These are phyloP conservation scores for Piaya cayana DNA, from an alignment of 2,113 vertebrate species.

Conservation along the genomic window DNA sequence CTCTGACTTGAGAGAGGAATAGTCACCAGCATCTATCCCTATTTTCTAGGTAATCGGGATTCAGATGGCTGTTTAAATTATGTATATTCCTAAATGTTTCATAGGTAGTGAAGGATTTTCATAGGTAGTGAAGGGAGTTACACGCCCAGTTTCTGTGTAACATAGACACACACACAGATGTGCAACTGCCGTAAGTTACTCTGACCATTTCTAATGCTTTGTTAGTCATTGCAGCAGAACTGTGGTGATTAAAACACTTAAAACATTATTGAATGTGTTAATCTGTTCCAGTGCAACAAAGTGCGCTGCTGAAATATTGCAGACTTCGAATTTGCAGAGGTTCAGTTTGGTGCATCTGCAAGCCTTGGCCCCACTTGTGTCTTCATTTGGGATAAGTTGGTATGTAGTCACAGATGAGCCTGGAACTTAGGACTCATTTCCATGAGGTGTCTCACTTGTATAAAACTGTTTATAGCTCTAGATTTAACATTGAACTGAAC, in stretches of 20 bases:
- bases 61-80: neutral
- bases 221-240: neutral
- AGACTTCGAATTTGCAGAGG: neutral
- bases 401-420: neutral
- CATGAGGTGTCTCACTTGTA: neutral
- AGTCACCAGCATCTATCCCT: neutral
- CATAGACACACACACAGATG: accelerated
- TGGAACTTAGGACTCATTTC: neutral
- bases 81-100: neutral
- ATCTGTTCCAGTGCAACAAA: neutral
- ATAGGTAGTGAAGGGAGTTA: neutral
- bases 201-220: neutral
- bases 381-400: neutral
- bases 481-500: slow-evolving; percentile 12
- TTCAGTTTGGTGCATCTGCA: accelerated
- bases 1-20: neutral
- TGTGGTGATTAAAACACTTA: neutral
- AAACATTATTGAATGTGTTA: neutral
- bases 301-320: accelerated
- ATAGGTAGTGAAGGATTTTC: neutral
- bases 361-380: neutral
- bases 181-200: neutral
- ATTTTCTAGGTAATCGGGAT: neutral
- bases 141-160: accelerated
- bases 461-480: neutral